Evolutionary conservation across 2,113 vertebrate species (phyloP).

Genomic region (Hippocampus barbouri): DNA sequence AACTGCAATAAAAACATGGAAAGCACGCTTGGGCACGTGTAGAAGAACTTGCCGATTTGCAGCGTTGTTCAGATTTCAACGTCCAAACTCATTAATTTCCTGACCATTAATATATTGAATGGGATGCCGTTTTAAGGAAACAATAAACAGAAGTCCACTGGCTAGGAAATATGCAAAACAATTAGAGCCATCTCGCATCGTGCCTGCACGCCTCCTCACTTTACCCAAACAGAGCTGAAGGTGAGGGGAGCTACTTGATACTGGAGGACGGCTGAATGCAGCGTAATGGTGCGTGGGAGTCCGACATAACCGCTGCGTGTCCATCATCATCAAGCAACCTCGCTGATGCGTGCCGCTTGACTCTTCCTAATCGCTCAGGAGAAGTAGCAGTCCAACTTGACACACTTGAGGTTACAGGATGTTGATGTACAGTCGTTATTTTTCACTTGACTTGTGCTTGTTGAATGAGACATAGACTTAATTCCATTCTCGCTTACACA

Average conservation of each 20-base stretch:
- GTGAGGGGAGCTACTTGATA: constrained; percentile 49
- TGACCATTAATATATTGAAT: constrained; percentile 55
- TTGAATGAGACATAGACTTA: constrained; percentile 55
- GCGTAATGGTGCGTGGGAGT: constrained; percentile 60
- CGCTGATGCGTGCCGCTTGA: constrained; percentile 49
- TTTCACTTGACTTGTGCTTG: constrained; percentile 44
- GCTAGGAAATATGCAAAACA: constrained; percentile 45
- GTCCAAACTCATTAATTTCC: constrained; percentile 28
- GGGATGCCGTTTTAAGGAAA: constrained; percentile 43
- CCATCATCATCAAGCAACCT: constrained; percentile 64
- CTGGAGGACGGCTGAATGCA: constrained; percentile 54
- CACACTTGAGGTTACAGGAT: constrained; percentile 32
- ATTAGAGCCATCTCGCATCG: constrained; percentile 27
- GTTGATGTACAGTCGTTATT: constrained; percentile 26
- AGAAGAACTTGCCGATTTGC: constrained; percentile 11
- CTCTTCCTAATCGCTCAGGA: constrained; percentile 48
- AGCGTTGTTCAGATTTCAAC: constrained; percentile 31
- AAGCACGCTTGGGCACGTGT: constrained; percentile 6
- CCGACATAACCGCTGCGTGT: constrained; percentile 56
- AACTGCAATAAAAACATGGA: not conserved
- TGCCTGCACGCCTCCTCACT: constrained; percentile 60
- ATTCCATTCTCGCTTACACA: constrained; percentile 48
- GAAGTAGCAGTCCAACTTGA: constrained; percentile 36
- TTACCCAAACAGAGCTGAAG: constrained; percentile 64
- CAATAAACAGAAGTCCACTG: constrained; percentile 47